Conservation (phyloP, 2,113 vertebrate genomes). For the Perccottus glenii region DNA sequence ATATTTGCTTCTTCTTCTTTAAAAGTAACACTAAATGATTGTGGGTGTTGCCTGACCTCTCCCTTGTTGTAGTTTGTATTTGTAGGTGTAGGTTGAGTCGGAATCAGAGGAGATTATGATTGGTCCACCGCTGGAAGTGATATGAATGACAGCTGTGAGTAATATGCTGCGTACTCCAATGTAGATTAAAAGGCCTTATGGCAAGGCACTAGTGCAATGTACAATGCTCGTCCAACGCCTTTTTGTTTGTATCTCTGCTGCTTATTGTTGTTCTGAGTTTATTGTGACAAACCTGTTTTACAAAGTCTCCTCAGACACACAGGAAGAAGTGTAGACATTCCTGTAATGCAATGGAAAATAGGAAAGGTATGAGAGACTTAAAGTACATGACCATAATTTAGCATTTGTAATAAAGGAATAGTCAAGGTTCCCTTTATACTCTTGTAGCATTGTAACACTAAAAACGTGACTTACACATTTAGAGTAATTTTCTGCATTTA, state of each 20-base stretch:
- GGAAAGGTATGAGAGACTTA: too few species aligned
- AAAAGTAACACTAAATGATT: constrained; percentile 40
- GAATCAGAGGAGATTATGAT: constrained; percentile 18
- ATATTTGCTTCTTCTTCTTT: neutral
- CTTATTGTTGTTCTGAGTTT: neutral
- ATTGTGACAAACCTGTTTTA: constrained; percentile 32
- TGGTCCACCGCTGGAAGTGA: neutral
- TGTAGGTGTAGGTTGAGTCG: constrained; percentile 11
- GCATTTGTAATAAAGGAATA: too few species aligned
- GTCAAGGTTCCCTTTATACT: too few species aligned
- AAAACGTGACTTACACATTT: too few species aligned
- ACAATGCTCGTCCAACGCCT: neutral
- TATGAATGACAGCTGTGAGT: constrained; percentile 14
- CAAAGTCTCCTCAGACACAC: neutral
- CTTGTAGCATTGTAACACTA: too few species aligned
- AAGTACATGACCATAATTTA: too few species aligned
- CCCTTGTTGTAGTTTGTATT: constrained; percentile 13
- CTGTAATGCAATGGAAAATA: too few species aligned
- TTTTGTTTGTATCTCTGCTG: neutral
- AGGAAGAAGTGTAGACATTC: neutral
- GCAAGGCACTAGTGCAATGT: constrained; percentile 8
- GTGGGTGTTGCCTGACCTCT: constrained; percentile 58
- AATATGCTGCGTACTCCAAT: neutral
- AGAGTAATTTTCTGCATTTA: too few species aligned
- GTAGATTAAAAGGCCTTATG: constrained; percentile 11